Evolutionary conservation across 2,113 vertebrate genomes (phyloP).

Genomic region (Pachypanchax playfairii): DNA sequence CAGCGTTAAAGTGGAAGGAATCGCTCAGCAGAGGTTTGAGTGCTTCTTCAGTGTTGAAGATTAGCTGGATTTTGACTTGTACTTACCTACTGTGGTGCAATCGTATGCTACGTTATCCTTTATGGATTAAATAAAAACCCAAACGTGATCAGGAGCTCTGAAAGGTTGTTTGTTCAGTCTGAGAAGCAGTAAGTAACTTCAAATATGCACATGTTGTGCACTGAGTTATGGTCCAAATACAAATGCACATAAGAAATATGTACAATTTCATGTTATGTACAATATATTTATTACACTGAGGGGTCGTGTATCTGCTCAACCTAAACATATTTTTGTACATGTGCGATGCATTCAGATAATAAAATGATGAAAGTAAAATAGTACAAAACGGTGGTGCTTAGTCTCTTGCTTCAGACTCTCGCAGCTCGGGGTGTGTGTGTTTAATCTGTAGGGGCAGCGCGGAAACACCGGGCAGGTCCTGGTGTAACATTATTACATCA

Average conservation of each 20-base stretch:
- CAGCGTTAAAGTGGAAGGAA: conserved; percentile 8
- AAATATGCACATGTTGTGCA: background rate
- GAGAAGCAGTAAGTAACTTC: background rate
- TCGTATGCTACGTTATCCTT: background rate
- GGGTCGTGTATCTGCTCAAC: too few relatives aligned
- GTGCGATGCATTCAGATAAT: background rate
- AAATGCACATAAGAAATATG: background rate
- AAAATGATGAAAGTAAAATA: too few relatives aligned
- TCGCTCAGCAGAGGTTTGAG: background rate
- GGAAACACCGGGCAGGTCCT: too few relatives aligned
- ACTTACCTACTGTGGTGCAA: conserved; percentile 4
- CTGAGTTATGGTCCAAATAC: background rate
- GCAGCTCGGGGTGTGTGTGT: too few relatives aligned
- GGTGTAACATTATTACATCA: too few relatives aligned
- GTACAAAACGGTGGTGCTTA: too few relatives aligned
- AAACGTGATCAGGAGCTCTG: background rate
- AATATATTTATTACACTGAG: background rate
- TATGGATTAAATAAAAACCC: background rate
- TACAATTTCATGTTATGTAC: background rate
- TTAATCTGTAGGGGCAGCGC: too few relatives aligned
- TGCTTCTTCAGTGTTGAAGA: background rate
- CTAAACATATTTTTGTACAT: background rate
- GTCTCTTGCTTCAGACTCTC: too few relatives aligned
- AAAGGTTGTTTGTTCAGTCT: conserved; percentile 12
- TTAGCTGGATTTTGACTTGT: conserved; percentile 8